These are phyloP conservation scores for Neria commutata DNA, from an alignment of 2,888 invertebrate species.

Conservation along the genomic window DNA sequence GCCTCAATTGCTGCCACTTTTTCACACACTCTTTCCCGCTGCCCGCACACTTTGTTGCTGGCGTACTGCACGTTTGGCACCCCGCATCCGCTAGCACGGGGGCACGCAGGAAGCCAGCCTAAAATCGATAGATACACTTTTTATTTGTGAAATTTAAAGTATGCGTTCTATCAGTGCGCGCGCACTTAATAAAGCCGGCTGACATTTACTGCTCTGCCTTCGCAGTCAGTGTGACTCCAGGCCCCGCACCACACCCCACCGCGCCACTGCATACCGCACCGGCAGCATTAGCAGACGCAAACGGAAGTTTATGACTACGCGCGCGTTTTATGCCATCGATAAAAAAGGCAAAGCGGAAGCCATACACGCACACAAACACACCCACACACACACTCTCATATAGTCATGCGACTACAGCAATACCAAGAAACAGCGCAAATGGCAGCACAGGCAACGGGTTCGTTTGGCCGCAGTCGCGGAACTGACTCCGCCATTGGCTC, in stretches of 20 bases:
- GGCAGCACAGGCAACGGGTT: neutral
- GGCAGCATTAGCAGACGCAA: neutral
- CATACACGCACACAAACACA: neutral
- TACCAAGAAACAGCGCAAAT: conserved; percentile 1
- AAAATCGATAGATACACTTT: conserved; percentile 21
- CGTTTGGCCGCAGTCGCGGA: conserved; percentile 10
- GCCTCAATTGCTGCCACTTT: conserved; percentile 9
- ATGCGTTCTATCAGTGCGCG: conserved; percentile 10
- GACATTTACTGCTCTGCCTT: conserved; percentile 19
- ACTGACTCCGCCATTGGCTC: neutral
- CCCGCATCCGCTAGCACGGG: too few relatives aligned
- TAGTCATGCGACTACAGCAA: conserved; percentile 14
- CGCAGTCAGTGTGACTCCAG: too few relatives aligned
- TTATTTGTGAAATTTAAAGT: conserved; percentile 20
- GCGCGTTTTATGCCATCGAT: neutral
- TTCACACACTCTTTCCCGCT: conserved; percentile 1
- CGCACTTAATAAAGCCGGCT: conserved; percentile 34
- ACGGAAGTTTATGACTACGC: conserved; percentile 9
- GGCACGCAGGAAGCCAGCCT: too few relatives aligned
- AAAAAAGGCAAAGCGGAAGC: conserved; percentile 10
- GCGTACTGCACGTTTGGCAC: too few relatives aligned
- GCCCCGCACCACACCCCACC: too few relatives aligned
- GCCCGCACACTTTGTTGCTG: neutral
- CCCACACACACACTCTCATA: too few relatives aligned
- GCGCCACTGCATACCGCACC: too few relatives aligned